These are phyloP conservation scores for Camelus bactrianus DNA, from an alignment of 2,113 vertebrate species.

Conservation along the genomic window DNA sequence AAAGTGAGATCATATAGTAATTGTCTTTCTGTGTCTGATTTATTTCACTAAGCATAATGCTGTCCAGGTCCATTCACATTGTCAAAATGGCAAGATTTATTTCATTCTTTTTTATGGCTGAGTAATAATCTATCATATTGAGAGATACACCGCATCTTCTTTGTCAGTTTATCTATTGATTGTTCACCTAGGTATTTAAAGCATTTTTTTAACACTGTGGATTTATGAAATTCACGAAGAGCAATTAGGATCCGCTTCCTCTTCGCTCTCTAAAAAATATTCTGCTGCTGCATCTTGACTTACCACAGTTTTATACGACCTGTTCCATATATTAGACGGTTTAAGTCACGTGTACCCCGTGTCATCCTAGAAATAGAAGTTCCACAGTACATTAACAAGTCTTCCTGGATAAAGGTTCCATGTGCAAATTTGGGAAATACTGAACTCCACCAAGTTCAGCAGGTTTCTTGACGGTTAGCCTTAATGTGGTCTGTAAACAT, in stretches of 20 bases:
- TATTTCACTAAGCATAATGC: neutral
- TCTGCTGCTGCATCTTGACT: neutral
- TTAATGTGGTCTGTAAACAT: neutral
- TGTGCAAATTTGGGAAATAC: neutral
- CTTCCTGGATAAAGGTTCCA: neutral
- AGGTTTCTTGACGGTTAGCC: neutral
- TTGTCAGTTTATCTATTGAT: neutral
- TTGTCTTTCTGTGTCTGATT: neutral
- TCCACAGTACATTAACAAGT: neutral
- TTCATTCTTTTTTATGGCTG: neutral
- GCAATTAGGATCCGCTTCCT: neutral
- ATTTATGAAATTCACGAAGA: constrained; percentile 12
- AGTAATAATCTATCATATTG: neutral
- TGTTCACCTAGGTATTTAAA: neutral
- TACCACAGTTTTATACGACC: neutral
- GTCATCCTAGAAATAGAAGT: neutral
- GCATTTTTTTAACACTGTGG: neutral
- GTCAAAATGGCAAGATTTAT: neutral
- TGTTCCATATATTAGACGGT: neutral
- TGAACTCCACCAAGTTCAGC: neutral
- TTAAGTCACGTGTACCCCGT: neutral
- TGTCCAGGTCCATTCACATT: neutral
- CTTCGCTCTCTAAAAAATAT: neutral
- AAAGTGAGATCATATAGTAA: neutral
- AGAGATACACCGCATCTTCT: neutral